These are phyloP conservation scores for Lutraria rhynchaena DNA, from an alignment of 1,140 invertebrate species.

Conservation along the genomic window DNA sequence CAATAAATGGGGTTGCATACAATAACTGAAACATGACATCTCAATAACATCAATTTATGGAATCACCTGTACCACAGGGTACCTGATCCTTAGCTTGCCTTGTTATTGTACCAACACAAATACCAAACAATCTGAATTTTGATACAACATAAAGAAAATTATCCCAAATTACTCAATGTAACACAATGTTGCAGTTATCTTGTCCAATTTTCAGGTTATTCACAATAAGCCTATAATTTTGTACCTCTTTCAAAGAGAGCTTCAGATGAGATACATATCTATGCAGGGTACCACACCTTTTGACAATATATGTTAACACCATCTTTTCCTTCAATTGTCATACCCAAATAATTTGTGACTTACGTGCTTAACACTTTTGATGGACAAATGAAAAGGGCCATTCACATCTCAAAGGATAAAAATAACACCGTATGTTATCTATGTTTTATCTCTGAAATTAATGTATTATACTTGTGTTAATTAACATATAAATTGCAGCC, in stretches of 20 bases:
- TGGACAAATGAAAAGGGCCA: neutral
- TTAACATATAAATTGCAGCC: too few species aligned
- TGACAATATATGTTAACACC: constrained; percentile 15
- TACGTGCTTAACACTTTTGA: constrained; percentile 13
- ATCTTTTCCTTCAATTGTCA: constrained; percentile 8
- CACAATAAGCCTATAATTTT: constrained; percentile 15
- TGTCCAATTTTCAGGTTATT: constrained; percentile 8
- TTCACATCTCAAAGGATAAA: neutral
- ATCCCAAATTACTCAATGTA: neutral
- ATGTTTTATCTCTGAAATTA: constrained; percentile 9
- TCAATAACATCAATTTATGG: constrained; percentile 24
- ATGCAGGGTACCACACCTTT: neutral
- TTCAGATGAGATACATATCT: constrained; percentile 26
- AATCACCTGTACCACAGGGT: neutral
- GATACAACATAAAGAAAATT: too few species aligned
- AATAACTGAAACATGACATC: constrained; percentile 8
- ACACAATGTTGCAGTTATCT: constrained; percentile 4
- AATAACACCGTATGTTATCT: constrained; percentile 12
- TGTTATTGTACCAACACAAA: too few species aligned
- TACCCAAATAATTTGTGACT: constrained; percentile 22
- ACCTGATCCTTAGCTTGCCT: too few species aligned
- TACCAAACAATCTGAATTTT: too few species aligned
- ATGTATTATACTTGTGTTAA: neutral
- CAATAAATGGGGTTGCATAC: neutral
- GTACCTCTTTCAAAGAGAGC: neutral